A percentile compares a stretch with the other conserved stretches of the same genome.
phyloP scores from a whole-genome alignment of 2,797 vertebrate genomes.

The Graptemys geographica region DNA sequence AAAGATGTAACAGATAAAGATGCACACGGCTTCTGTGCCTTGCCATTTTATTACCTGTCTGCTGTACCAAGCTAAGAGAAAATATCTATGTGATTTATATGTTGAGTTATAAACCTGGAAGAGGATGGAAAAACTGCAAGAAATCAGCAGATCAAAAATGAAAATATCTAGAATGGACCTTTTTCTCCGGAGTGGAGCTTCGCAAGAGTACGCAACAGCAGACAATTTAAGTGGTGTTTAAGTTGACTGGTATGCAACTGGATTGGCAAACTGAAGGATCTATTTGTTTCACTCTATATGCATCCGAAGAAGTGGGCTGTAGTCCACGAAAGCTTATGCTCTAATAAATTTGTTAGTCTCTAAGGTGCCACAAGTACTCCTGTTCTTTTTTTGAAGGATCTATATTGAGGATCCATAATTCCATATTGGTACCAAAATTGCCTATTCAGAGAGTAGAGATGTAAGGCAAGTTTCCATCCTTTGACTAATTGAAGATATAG shows the following conservation, averaged over 20 bases:
- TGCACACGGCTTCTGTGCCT: background rate
- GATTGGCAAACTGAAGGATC: slow-evolving; percentile 4
- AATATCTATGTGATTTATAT: background rate
- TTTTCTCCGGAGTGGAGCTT: background rate
- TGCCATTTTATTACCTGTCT: background rate
- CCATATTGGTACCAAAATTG: background rate
- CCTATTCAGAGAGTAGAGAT: background rate
- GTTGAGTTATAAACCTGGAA: background rate
- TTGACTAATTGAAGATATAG: background rate
- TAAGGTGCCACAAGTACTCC: no score
- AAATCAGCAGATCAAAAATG: background rate
- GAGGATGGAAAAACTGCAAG: background rate
- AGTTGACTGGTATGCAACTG: background rate
- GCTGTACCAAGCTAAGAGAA: background rate
- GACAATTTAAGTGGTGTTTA: background rate
- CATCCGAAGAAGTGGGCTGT: no score
- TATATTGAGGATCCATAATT: background rate
- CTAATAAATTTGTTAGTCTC: no score
- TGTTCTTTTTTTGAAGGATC: background rate
- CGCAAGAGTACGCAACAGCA: background rate
- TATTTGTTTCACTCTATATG: no score
- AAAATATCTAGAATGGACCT: background rate
- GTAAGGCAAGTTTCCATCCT: background rate
- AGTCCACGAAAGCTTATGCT: no score
- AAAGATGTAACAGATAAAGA: background rate